Evolutionary conservation across 2,888 invertebrate species (phyloP), one percentile per base, ranked within the genome.

Genomic region (Panopea generosa): DNA sequence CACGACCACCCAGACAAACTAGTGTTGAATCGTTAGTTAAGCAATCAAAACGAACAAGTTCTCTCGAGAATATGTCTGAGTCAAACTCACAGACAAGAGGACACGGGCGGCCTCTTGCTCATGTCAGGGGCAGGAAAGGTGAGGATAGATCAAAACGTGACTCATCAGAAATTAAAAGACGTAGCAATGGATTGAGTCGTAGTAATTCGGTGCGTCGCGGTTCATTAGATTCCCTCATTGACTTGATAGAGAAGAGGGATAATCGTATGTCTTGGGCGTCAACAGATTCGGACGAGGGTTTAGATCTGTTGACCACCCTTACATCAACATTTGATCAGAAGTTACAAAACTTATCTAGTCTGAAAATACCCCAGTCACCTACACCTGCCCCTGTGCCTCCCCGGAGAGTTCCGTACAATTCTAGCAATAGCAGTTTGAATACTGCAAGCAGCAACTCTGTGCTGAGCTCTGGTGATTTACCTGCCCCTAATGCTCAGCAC

Each of bases 161-260:
- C 20, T 70, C 70, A 40, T 74, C 70, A 29, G 81, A 81, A 29
- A 74, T 67, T 14, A 77, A 74, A 24, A 56, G 78, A 27, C 49
- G 77, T 29, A 75, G 80, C 18, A 66, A 67, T 61, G 78, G 80
- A 14, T 43, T 86, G 0, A 78, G 62, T 70, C 75, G 84, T 47
- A 79, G 76, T 61, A 79, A 70, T 60, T 81, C 85, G 9, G 50
- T 83, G 14, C 76, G 94, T 57, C 93, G 94, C 67, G 94, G 94
- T 26, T 94, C 94, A 38, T 90, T 94, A 77, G 95, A 95, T 86
- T 95, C 95, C 0, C 89, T 94, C 16, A 93, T 94, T 80, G 94
- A 94, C 74, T 75, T 89, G 60, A 87, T 90, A 50, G 90, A 91
- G 49, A 84, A 81, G 55, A 72, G 86, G n/a, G 89, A 90, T 29